Conservation (phyloP, 2,113 vertebrate species). For the Pedetes capensis region DNA sequence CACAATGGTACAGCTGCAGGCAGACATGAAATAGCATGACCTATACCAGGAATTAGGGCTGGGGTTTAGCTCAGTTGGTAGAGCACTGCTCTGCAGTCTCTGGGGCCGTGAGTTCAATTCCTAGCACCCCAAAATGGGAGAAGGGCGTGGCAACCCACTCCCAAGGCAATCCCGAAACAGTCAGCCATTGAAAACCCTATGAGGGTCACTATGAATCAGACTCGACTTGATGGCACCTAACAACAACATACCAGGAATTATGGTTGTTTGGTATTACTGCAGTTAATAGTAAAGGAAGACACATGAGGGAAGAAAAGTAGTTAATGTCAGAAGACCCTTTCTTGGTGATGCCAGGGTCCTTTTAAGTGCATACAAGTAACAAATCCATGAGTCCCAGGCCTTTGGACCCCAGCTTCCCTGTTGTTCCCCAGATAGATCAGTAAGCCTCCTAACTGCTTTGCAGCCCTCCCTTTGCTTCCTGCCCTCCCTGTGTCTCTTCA, state of each 20-base stretch:
- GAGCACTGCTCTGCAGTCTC: no score
- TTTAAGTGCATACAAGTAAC: neutral
- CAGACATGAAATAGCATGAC: no score
- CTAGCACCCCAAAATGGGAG: no score
- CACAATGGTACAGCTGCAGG: no score
- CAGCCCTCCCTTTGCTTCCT: neutral
- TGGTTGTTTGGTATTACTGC: neutral
- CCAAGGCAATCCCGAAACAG: no score
- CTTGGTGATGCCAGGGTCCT: neutral
- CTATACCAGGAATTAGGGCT: no score
- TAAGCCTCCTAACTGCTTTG: neutral
- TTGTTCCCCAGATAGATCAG: neutral
- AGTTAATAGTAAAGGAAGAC: neutral
- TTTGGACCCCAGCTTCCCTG: neutral
- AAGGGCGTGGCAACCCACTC: no score
- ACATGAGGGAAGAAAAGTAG: neutral
- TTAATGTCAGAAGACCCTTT: neutral
- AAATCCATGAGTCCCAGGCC: neutral
- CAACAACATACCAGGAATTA: neutral
- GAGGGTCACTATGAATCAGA: no score
- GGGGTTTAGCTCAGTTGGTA: no score
- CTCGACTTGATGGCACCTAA: no score
- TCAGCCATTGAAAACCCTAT: no score
- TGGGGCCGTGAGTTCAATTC: no score
- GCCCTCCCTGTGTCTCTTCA: neutral